Evolutionary conservation across 2,888 invertebrate species (phyloP).

Genomic region (Eupithecia centaureata): DNA sequence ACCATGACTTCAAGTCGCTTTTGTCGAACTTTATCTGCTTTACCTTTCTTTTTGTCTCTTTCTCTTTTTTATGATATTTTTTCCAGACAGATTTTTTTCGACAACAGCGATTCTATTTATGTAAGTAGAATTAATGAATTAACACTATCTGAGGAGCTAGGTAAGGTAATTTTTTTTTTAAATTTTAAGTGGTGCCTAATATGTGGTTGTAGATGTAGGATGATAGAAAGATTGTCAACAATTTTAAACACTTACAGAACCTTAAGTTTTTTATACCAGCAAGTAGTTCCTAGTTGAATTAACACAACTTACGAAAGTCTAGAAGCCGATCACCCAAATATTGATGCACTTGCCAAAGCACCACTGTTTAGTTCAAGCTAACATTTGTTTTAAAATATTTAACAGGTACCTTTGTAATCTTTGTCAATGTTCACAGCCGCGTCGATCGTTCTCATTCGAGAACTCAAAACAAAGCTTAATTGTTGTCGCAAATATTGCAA

Average conservation of each 20-base stretch:
- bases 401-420: conserved; percentile 57
- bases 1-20: conserved; percentile 64
- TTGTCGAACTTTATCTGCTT: conserved; percentile 62
- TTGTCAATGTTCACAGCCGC: conserved; percentile 83
- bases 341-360: conserved; percentile 23
- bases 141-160: conserved; percentile 14
- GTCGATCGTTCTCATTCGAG: conserved; percentile 71
- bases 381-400: conserved; percentile 26
- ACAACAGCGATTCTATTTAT: conserved; percentile 64
- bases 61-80: conserved; percentile 9
- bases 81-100: conserved; percentile 49
- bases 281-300: neutral
- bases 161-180: conserved; percentile 16
- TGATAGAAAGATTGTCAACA: neutral
- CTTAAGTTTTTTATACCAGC: neutral
- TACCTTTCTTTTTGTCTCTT: conserved; percentile 26
- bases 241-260: neutral
- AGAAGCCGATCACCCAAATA: neutral
- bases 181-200: conserved; percentile 12
- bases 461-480: conserved; percentile 81
- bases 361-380: conserved; percentile 6
- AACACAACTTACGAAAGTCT: conserved; percentile 8
- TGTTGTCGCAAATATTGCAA: conserved; percentile 82
- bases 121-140: conserved; percentile 58
- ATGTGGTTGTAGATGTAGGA: neutral